Evolutionary conservation across 2,113 vertebrate species (phyloP).

Genomic region (Tauraco erythrolophus): DNA sequence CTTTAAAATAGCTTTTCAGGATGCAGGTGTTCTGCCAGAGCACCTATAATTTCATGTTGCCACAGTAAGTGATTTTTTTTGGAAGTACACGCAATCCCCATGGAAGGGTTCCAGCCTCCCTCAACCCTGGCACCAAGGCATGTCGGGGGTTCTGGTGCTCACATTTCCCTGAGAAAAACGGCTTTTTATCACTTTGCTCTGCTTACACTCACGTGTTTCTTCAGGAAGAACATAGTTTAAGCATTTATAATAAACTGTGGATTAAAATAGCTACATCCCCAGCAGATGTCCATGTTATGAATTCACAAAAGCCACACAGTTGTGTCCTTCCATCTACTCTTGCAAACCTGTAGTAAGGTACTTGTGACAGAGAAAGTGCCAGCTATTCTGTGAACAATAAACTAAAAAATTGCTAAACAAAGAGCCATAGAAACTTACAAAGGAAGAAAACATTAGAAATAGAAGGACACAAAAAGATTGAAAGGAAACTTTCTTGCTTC

Average conservation of each 20-base stretch:
- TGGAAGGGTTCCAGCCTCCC: background rate
- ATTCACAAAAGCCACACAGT: background rate
- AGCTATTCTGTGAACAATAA: too few relatives aligned
- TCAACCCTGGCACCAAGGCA: background rate
- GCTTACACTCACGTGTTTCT: background rate
- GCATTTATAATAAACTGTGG: background rate
- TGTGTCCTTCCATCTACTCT: background rate
- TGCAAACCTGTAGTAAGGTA: background rate
- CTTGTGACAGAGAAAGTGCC: background rate
- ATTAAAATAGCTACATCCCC: background rate
- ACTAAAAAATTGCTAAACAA: too few relatives aligned
- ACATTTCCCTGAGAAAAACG: background rate
- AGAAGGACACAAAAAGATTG: background rate
- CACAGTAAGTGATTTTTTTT: too few relatives aligned
- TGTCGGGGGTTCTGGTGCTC: fast-evolving
- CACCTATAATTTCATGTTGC: background rate
- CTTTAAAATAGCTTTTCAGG: background rate
- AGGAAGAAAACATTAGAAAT: background rate
- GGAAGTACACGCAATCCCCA: fast-evolving
- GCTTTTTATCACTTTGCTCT: background rate
- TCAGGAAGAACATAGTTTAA: background rate
- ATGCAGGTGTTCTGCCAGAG: background rate
- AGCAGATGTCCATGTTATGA: background rate
- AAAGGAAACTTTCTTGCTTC: background rate
- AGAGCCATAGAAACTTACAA: background rate